Base-by-base conservation (phyloP, 2,888 invertebrate genomes). In the Cryptus armator region DNA sequence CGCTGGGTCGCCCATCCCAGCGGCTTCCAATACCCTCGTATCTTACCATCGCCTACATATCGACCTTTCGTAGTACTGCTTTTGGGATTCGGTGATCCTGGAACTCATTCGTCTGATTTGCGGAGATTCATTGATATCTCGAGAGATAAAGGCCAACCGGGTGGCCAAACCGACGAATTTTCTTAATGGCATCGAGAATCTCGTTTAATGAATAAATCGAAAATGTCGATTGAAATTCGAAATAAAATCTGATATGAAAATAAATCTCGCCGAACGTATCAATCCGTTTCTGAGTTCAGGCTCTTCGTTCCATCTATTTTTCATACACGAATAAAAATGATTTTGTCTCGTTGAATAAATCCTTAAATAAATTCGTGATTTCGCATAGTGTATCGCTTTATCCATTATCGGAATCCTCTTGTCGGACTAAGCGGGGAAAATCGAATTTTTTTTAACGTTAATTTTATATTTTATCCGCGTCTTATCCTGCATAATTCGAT, bases 381-480 rank as follows among this genome's bases (percentile, higher is more conserved):
- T 9, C 56, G 24, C 56, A 64, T 48, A 43, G 56, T 32, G 72
- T n/a, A 59, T 24, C 12, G 68, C 16, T 9, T 24, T 29, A 46
- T 70, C 59, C 43, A 72, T 72, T 44, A 46, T 72, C 44, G 46
- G 7, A 72, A 59, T 72, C n/a, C 29, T 32, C 29, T 14, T 37
- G 44, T 44, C n/a, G 59, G 7, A 24, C 56, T 56, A 24, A 59
- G 29, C 43, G 48, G 59, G 24, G 32, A 64, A 44, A 32, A 46
- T 43, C 37, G 0, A 70, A 12, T 48, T n/a, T 12, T 53, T 67
- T 53, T 62, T 14, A 16, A 81, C 62, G 77, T 81, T 68, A 81
- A 81, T 81, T 81, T 53, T 16, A 51, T 32, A 74, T 84, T 81
- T 81, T 78, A 12, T 64, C 68, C 43, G 51, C 71, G 71, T 44